phyloP scores from a whole-genome alignment of 2,888 invertebrate species.

The Nudaria mundana region DNA sequence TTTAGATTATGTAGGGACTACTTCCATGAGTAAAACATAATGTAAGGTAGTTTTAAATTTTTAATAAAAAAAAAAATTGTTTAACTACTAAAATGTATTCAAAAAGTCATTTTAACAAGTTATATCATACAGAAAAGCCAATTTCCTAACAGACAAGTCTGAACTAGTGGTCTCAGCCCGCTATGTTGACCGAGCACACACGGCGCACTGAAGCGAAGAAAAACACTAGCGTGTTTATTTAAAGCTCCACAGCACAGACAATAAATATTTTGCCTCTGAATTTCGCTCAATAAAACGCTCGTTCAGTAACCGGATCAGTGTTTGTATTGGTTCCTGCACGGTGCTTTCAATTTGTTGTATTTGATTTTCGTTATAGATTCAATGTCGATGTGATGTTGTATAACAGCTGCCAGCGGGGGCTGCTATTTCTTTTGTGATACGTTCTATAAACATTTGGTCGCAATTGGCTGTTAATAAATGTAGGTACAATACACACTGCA shows the following conservation, averaged over 20 bases:
- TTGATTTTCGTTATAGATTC: constrained; percentile 57
- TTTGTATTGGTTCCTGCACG: constrained; percentile 45
- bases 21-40: too few species aligned
- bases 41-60: too few species aligned
- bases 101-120: too few species aligned
- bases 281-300: constrained; percentile 46
- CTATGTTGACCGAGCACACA: constrained; percentile 1
- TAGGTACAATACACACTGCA: too few species aligned
- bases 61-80: too few species aligned
- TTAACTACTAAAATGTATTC: too few species aligned
- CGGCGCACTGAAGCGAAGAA: constrained; percentile 21
- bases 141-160: constrained; percentile 4
- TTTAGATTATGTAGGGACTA: too few species aligned
- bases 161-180: neutral
- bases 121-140: too few species aligned
- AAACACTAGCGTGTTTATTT: constrained; percentile 45
- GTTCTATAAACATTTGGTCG: neutral
- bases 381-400: constrained; percentile 10
- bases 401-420: constrained; percentile 1
- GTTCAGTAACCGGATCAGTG: constrained; percentile 35
- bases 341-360: constrained; percentile 63
- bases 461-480: neutral
- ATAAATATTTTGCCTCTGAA: constrained; percentile 68
- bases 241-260: constrained; percentile 42
- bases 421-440: constrained; percentile 1